These are phyloP conservation scores for Agonum fuliginosum DNA, from an alignment of 2,888 invertebrate species.

Conservation along the genomic window DNA sequence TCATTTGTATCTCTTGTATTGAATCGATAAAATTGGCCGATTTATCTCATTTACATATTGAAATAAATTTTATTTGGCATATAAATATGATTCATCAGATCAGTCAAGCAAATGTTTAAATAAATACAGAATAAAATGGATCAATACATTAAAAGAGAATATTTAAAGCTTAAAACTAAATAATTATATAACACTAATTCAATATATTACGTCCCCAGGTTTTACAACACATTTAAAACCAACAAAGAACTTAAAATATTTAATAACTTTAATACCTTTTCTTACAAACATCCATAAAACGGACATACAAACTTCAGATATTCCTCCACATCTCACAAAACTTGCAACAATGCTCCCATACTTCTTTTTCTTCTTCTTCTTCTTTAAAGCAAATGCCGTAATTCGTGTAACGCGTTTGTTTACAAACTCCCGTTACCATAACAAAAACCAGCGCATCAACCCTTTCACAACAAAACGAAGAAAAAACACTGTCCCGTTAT, in stretches of 20 bases:
- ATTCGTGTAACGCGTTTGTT: slow-evolving; percentile 47
- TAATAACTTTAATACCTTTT: slow-evolving; percentile 8
- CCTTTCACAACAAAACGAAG: slow-evolving; percentile 26
- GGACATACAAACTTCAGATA: neutral
- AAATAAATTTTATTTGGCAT: too few species aligned
- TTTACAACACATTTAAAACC: neutral
- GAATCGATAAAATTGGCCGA: too few species aligned
- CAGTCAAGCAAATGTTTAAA: too few species aligned
- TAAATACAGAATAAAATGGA: too few species aligned
- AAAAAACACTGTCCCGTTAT: slow-evolving; percentile 42
- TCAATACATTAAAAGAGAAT: too few species aligned
- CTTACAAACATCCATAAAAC: slow-evolving; percentile 11
- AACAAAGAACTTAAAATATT: slow-evolving; percentile 7
- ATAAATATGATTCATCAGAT: too few species aligned
- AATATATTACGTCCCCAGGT: too few species aligned
- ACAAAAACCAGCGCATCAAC: slow-evolving; percentile 47
- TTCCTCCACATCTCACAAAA: too few species aligned
- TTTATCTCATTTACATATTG: too few species aligned
- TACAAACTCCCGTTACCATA: slow-evolving; percentile 49
- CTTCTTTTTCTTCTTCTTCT: neutral
- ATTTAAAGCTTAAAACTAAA: neutral
- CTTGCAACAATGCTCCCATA: slow-evolving; percentile 5
- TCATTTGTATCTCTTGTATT: too few species aligned
- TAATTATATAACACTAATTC: too few species aligned
- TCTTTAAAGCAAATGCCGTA: neutral